phyloP scores from a whole-genome alignment of 2,888 invertebrate genomes.

The Hemithea aestivaria region DNA sequence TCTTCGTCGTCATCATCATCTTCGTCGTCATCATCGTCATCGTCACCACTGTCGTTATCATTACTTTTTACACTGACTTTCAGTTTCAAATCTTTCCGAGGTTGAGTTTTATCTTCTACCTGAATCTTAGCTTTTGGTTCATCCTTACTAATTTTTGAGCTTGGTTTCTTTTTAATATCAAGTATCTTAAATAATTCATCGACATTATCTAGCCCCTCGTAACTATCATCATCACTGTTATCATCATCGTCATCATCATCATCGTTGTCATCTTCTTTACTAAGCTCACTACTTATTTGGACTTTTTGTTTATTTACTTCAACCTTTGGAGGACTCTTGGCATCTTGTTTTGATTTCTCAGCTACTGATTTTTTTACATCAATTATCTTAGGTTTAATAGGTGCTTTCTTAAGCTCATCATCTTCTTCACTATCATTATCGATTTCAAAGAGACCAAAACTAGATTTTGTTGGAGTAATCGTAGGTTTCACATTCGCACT shows the following conservation, averaged over 20 bases:
- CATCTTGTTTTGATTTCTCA: slow-evolving; percentile 2
- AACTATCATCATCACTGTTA: slow-evolving; percentile 29
- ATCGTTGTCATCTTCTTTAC: slow-evolving; percentile 12
- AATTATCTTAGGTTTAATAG: slow-evolving; percentile 2
- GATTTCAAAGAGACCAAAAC: slow-evolving; percentile 19
- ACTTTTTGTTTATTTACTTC: slow-evolving; percentile 9
- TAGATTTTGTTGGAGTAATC: slow-evolving; percentile 4
- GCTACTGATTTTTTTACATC: not conserved
- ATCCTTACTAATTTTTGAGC: slow-evolving; percentile 19
- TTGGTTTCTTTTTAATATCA: slow-evolving; percentile 26
- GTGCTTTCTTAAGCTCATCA: slow-evolving; percentile 11
- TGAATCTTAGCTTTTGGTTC: slow-evolving; percentile 7
- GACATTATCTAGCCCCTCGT: slow-evolving; percentile 26
- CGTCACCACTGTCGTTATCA: slow-evolving; percentile 19
- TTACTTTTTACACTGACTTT: not conserved
- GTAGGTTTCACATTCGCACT: slow-evolving; percentile 9
- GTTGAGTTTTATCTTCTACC: slow-evolving; percentile 12
- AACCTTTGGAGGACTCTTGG: not conserved
- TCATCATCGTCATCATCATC: slow-evolving; percentile 23
- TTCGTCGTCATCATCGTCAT: slow-evolving; percentile 35
- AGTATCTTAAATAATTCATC: slow-evolving; percentile 25
- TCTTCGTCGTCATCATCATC: slow-evolving; percentile 33
- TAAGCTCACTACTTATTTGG: slow-evolving; percentile 19
- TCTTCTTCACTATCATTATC: slow-evolving; percentile 29
- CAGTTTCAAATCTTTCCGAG: slow-evolving; percentile 5